These are phyloP conservation scores for Drosophila meridionalis DNA, from an alignment of 2,888 invertebrate genomes.

Conservation along the genomic window DNA sequence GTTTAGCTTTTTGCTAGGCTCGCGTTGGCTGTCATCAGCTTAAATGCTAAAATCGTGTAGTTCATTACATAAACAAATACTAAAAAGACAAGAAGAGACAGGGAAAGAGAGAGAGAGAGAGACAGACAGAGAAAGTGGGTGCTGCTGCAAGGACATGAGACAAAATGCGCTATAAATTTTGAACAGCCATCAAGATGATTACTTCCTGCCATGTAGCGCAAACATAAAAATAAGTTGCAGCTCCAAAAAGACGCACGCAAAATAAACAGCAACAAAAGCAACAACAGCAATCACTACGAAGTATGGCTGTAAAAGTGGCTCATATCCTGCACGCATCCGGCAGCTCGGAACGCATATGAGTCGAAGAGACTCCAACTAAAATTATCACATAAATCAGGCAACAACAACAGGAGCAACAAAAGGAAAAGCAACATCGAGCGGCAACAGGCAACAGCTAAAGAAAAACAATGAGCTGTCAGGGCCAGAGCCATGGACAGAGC, in stretches of 20 bases:
- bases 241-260: conserved; percentile 59
- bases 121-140: conserved; percentile 1
- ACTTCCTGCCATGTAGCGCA: conserved; percentile 77
- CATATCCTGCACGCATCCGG: conserved; percentile 79
- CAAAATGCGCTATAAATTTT: conserved; percentile 74
- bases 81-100: neutral
- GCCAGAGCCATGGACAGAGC: conserved; percentile 5
- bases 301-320: conserved; percentile 77
- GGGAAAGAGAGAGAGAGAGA: neutral
- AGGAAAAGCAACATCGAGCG: conserved; percentile 38
- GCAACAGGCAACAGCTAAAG: conserved; percentile 46
- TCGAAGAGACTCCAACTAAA: conserved; percentile 56
- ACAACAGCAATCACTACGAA: conserved; percentile 50
- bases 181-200: conserved; percentile 80
- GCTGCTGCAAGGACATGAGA: conserved; percentile 21
- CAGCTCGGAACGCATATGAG: conserved; percentile 67
- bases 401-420: conserved; percentile 30
- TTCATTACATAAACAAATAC: conserved; percentile 61
- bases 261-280: conserved; percentile 67
- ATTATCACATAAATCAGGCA: conserved; percentile 78
- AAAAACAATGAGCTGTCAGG: conserved; percentile 62
- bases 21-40: conserved; percentile 40
- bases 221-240: conserved; percentile 78
- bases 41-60: conserved; percentile 78
- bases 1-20: conserved; percentile 51